Conservation (phyloP, 2,113 vertebrate genomes). For the Cyphomyrus plagiostoma region DNA sequence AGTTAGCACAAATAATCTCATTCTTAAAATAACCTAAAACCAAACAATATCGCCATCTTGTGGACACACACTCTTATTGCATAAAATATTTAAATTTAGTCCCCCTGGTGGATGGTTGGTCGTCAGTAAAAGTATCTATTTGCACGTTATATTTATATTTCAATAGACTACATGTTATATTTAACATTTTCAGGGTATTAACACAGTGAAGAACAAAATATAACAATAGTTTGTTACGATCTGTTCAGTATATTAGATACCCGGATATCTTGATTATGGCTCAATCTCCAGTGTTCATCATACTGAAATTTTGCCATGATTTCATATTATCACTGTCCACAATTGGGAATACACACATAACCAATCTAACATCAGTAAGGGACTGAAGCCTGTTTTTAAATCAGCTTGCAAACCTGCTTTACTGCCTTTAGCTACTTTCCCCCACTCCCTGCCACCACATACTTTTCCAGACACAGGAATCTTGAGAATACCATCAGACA, state of each 20-base stretch:
- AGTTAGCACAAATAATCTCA: neutral
- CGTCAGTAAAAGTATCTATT: neutral
- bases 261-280: neutral
- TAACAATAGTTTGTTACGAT: neutral
- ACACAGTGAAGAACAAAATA: neutral
- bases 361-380: neutral
- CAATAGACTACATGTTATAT: neutral
- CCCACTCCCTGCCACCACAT: neutral
- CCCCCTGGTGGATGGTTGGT: neutral
- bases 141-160: neutral
- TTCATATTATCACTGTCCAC: neutral
- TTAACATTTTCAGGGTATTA: neutral
- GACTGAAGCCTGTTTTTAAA: neutral
- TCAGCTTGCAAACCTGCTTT: neutral
- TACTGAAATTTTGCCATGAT: neutral
- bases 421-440: neutral
- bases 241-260: neutral
- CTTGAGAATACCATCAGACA: neutral
- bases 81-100: neutral
- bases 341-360: neutral
- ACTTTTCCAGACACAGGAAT: neutral
- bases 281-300: neutral
- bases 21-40: neutral
- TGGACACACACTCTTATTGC: constrained; percentile 25
- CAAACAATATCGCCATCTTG: constrained; percentile 38